These are phyloP conservation scores for Bradypus variegatus DNA, from an alignment of 2,797 vertebrate genomes.

Conservation along the genomic window DNA sequence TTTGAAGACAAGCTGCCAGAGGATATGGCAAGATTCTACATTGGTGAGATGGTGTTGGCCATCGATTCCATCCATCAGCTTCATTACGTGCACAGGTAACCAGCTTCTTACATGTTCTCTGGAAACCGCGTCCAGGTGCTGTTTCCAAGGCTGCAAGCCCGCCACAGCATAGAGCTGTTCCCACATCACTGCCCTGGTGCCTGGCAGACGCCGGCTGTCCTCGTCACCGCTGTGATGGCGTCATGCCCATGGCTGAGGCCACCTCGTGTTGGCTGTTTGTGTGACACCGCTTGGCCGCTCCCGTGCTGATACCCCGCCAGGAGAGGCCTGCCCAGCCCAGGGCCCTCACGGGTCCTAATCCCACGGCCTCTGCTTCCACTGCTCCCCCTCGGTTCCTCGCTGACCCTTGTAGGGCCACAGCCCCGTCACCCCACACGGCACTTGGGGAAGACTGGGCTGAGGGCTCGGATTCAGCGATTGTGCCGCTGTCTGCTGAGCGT, in stretches of 20 bases:
- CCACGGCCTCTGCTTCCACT: background rate
- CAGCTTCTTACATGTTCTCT: fast-evolving
- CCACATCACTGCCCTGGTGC: fast-evolving
- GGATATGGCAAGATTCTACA: slow-evolving; percentile 95
- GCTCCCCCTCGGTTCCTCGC: background rate
- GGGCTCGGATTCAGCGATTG: background rate
- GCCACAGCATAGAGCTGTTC: fast-evolving
- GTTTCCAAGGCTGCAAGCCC: background rate
- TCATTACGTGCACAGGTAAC: slow-evolving; percentile 96
- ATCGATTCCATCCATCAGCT: slow-evolving; percentile 95
- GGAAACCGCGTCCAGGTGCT: too few relatives aligned
- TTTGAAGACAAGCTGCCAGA: slow-evolving; percentile 97
- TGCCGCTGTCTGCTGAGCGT: background rate
- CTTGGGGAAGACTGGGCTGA: too few relatives aligned
- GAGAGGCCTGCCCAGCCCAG: background rate
- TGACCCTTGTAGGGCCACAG: background rate
- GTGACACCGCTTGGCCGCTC: background rate
- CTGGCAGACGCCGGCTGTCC: background rate
- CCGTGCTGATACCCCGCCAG: background rate
- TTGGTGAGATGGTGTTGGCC: slow-evolving; percentile 97
- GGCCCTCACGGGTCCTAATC: fast-evolving
- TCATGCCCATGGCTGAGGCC: background rate
- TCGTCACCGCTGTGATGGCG: background rate
- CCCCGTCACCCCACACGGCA: fast-evolving
- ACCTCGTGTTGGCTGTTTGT: background rate